Conservation (phyloP, 92 coral and sea anemone species). For the Scolanthus callimorphus region DNA sequence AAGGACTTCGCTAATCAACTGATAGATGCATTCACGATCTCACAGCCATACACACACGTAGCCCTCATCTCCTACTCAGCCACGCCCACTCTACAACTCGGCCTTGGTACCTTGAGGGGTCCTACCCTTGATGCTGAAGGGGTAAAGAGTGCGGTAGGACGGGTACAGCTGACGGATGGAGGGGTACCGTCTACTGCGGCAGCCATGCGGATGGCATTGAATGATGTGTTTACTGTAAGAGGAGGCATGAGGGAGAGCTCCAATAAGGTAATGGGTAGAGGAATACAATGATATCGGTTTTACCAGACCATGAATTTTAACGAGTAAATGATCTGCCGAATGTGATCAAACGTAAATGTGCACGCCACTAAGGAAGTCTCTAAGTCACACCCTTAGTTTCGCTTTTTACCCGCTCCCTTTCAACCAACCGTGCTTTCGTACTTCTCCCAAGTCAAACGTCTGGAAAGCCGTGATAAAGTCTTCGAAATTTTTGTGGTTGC, state of each 20-base stretch:
- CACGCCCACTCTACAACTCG: slow-evolving; percentile 28
- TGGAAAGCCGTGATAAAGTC: too few species aligned
- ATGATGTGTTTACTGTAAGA: slow-evolving; percentile 33
- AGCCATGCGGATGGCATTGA: slow-evolving; percentile 31
- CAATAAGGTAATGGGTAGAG: slow-evolving; percentile 35
- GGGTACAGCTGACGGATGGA: slow-evolving; percentile 13
- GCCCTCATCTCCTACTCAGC: slow-evolving; percentile 54
- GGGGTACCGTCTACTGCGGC: slow-evolving; percentile 14
- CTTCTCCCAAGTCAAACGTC: too few species aligned
- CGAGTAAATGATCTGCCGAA: too few species aligned
- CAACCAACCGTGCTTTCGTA: too few species aligned
- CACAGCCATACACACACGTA: slow-evolving; percentile 32
- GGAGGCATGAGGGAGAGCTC: slow-evolving; percentile 43
- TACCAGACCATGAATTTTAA: too few species aligned
- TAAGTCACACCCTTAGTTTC: too few species aligned
- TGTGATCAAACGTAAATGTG: too few species aligned
- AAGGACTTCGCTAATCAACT: slow-evolving; percentile 56
- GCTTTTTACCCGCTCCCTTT: too few species aligned
- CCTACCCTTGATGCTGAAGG: slow-evolving; percentile 2
- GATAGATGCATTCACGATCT: slow-evolving; percentile 55
- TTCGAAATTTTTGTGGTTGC: too few species aligned
- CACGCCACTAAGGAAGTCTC: too few species aligned
- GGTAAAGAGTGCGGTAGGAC: slow-evolving; percentile 28
- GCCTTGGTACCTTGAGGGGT: slow-evolving; percentile 48
- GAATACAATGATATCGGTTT: too few species aligned